phyloP scores from a whole-genome alignment of 2,113 vertebrate species.

The Glaucidium brasilianum region DNA sequence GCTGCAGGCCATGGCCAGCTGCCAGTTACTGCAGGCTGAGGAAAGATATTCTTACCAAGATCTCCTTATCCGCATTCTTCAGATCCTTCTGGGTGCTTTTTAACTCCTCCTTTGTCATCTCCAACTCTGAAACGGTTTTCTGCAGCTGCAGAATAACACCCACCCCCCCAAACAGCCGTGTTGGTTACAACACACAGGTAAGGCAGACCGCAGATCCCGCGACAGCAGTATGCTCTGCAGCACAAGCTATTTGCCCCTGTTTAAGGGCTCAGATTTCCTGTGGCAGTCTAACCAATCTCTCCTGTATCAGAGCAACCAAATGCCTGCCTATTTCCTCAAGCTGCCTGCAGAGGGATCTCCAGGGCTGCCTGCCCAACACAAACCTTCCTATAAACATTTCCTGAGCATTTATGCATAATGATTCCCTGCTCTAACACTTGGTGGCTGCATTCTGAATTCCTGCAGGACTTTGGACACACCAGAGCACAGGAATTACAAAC shows the following conservation, averaged over 20 bases:
- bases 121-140: constrained; percentile 75
- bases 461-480: background rate
- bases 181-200: background rate
- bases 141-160: constrained; percentile 78
- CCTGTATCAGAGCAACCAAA: background rate
- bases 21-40: background rate
- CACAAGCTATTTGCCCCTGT: background rate
- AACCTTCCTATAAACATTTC: background rate
- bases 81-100: constrained; percentile 87
- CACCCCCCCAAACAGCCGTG: background rate
- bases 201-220: background rate
- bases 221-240: background rate
- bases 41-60: constrained; percentile 74
- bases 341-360: constrained; percentile 62
- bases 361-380: background rate
- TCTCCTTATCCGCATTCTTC: constrained; percentile 88
- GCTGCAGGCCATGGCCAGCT: background rate
- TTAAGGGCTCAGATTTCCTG: background rate
- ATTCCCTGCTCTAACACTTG: background rate
- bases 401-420: background rate
- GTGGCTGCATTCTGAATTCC: background rate
- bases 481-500: background rate
- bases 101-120: constrained; percentile 81
- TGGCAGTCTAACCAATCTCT: background rate
- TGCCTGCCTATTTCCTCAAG: background rate